Evolutionary conservation across 2,888 invertebrate species (phyloP), one percentile per base, ranked within the genome.

Genomic region (Adineta ricciae): DNA sequence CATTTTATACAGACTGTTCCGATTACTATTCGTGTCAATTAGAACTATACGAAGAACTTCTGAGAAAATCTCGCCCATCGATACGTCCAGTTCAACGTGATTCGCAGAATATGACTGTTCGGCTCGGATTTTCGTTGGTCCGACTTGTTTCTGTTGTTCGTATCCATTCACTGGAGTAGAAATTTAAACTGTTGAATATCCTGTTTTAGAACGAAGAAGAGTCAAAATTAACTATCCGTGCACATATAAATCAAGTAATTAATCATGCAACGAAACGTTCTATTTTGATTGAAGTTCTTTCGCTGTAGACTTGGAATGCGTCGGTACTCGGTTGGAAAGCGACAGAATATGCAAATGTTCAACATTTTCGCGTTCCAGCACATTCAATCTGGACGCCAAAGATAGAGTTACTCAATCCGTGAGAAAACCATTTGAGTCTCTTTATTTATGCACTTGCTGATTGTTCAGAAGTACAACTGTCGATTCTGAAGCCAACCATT

Each of bases 331-430:
- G 24, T 24, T 78, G 78, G 78, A 41, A 78, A 9, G 24, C 41
- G 3, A n/a, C 41, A 78, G 3, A 0, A 24, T 78, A 78, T 38
- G 4, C 41, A 19, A 41, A 41, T 41, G 78, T 78, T n/a, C 24
- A 9, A 38, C 41, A 41, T 41, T 41, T 78, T 41, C 78, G 41
- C 41, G 78, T 41, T 24, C 78, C 78, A 16, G 78, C 78, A n/a
- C 78, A 78, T 78, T n/a, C 24, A 21, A n/a, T 78, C 11, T 78
- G 78, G 78, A 78, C 78, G n/a, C 78, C 78, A 4, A 78, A 78
- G 41, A 21, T 78, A 78, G 38, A 38, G n/a, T n/a, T 78, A 41
- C 19, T 78, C 19, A 78, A 78, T 41, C 78, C 38, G 78, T 78
- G 41, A 2, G 41, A 38, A 27, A 5, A 19, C 11, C 21, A 3